Percentiles rank a stretch among this genome's conserved stretches.
Evolutionary conservation across 2,888 invertebrate species (phyloP).

Genomic region (Ferrisia virgata): DNA sequence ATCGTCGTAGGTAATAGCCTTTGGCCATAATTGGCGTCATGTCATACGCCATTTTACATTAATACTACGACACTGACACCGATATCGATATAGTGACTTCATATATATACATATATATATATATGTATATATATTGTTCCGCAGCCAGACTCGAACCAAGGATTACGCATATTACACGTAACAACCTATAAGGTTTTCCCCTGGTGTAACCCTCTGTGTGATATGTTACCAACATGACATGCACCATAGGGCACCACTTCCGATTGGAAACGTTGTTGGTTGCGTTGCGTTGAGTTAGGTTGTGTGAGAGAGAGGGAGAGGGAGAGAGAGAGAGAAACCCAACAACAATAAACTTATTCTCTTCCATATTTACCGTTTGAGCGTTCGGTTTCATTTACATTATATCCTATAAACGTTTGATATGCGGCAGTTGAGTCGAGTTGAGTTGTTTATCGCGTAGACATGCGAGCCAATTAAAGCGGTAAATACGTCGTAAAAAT

Average conservation of each 20-base stretch:
- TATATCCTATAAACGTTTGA: neutral
- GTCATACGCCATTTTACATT: neutral
- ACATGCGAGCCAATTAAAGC: conserved; percentile 10
- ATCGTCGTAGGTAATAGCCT: neutral
- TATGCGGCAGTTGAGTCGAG: too few species aligned
- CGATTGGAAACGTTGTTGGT: neutral
- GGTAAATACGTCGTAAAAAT: conserved; percentile 14
- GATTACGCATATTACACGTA: neutral
- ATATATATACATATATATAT: too few species aligned
- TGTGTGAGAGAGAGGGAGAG: too few species aligned
- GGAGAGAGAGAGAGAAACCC: too few species aligned
- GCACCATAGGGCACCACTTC: conserved; percentile 9
- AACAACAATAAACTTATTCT: neutral
- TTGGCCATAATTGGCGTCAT: neutral
- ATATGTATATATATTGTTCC: too few species aligned
- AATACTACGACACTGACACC: neutral
- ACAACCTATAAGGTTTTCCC: neutral
- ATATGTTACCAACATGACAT: too few species aligned
- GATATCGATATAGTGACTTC: neutral
- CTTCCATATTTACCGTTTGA: neutral
- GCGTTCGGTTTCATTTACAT: neutral
- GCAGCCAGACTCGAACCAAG: neutral
- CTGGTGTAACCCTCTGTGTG: too few species aligned
- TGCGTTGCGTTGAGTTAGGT: too few species aligned
- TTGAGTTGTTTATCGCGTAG: conserved; percentile 2